These are phyloP conservation scores for Brachionus sp. DNA, from an alignment of 1,140 invertebrate genomes.

Conservation along the genomic window DNA sequence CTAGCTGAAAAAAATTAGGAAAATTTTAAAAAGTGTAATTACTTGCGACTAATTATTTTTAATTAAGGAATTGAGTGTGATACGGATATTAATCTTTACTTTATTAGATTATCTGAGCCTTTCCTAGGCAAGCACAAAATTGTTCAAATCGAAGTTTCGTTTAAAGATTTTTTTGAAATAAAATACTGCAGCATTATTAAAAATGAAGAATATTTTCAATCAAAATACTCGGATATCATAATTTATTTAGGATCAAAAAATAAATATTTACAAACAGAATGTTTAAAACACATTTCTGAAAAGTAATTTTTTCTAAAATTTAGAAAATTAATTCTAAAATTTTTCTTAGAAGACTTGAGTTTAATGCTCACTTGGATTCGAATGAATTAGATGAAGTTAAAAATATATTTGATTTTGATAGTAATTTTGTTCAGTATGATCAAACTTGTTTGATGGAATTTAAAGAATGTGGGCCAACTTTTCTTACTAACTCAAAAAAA, in stretches of 20 bases:
- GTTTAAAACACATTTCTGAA: background rate
- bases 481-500: background rate
- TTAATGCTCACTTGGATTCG: background rate
- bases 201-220: slow-evolving; percentile 21
- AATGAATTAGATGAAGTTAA: background rate
- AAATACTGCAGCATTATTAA: background rate
- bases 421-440: background rate
- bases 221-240: background rate
- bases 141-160: slow-evolving; percentile 9
- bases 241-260: background rate
- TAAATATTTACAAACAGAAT: background rate
- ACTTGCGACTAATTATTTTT: background rate
- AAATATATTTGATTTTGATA: background rate
- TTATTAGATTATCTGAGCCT: background rate
- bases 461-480: background rate
- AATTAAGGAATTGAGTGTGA: slow-evolving; percentile 8
- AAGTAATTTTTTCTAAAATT: background rate
- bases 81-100: background rate
- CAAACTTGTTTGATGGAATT: background rate
- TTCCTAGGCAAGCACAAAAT: background rate
- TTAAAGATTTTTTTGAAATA: background rate
- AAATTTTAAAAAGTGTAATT: background rate
- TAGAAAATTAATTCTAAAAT: background rate
- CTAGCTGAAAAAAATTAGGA: background rate
- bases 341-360: background rate